Conservation (phyloP, 23 tunicate species). For the Trididemnum nubilum region DNA sequence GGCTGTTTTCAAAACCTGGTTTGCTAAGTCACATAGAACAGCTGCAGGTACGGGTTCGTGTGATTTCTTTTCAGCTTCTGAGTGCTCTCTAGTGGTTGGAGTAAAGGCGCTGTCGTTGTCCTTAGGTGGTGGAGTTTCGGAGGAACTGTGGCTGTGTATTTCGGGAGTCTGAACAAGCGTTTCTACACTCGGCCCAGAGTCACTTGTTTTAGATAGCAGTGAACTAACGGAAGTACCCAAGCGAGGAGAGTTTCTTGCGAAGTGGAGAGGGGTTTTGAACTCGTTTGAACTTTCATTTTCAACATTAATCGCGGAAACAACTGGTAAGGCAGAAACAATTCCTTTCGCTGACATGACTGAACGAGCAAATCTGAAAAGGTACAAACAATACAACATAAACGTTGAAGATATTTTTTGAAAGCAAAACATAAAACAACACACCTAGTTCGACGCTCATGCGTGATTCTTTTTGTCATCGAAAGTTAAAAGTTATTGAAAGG, state of each 20-base stretch:
- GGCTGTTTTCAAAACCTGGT: slow-evolving; percentile 27
- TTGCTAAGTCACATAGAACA: slow-evolving; percentile 41
- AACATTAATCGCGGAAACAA: slow-evolving; percentile 21
- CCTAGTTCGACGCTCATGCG: no score
- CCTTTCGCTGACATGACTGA: slow-evolving; percentile 48
- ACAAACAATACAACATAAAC: background rate
- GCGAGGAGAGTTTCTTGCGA: slow-evolving; percentile 41
- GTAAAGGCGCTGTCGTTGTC: background rate
- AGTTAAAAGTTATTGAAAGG: no score
- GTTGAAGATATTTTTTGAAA: background rate
- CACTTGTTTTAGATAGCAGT: background rate
- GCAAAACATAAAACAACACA: no score
- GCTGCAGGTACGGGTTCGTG: slow-evolving; percentile 17
- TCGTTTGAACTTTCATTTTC: slow-evolving; percentile 33
- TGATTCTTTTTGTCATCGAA: no score
- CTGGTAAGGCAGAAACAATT: slow-evolving; percentile 44
- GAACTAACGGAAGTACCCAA: slow-evolving; percentile 29
- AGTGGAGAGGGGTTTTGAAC: slow-evolving; percentile 61
- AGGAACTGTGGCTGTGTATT: slow-evolving; percentile 15
- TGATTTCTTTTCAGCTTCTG: background rate
- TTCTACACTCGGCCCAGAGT: background rate
- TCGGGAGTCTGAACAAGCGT: slow-evolving; percentile 45
- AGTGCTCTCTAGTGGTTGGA: slow-evolving; percentile 41
- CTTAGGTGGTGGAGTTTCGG: slow-evolving; percentile 32
- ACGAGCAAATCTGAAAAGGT: slow-evolving; percentile 41